Evolutionary conservation across 2,888 invertebrate genomes (phyloP), one percentile per base, ranked within the genome.

Genomic region (Noctua comes): DNA sequence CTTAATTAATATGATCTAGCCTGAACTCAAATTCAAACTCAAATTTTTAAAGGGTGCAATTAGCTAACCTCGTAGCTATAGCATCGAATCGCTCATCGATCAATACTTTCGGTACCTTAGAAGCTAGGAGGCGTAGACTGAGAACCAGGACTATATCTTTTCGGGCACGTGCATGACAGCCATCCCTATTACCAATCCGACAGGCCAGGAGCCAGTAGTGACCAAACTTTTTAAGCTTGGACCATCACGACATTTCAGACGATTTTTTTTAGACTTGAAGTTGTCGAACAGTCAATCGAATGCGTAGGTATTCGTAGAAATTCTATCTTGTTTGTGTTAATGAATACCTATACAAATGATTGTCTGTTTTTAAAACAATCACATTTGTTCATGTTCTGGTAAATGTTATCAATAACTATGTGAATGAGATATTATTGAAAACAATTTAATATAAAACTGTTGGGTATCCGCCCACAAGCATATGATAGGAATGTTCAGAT

Each of bases 381-480:
- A 40, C 27, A 11, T 21, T 64, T 27, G 31, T 51, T 21, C 57
- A 48, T 73, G 66, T 73, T 73, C 65, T 85, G 68, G 18, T 71
- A 68, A 85, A 59, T 73, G 71, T 85, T 83, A 83, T 86, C 77
- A 86, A 73, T 76, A 54, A 73, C 46, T 68, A 43, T 62, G 31
- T 13, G 43, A 4, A 43, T 10, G 1, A 57, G 16, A 68, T 65
- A 86, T 65, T 65, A 86, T 65, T 65, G 3, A 74, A 74, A 59
- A 64, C 73, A 51, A 2, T 43, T 64, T 73, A 36, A 82, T 82
- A 85, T 72, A 27, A 57, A 76, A 73, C 77, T 71, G 62, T 65
- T 62, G 16, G 21, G 24, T 65, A 16, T 64, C 74, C 72, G 64
- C 78, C 73, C 71, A 81, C 78, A 59, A 76, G 24, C 43, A 73